A percentile compares a stretch with the other conserved stretches of the same genome.
Conservation (phyloP, 1,140 invertebrate genomes). For the Diabrotica virgifera region DNA sequence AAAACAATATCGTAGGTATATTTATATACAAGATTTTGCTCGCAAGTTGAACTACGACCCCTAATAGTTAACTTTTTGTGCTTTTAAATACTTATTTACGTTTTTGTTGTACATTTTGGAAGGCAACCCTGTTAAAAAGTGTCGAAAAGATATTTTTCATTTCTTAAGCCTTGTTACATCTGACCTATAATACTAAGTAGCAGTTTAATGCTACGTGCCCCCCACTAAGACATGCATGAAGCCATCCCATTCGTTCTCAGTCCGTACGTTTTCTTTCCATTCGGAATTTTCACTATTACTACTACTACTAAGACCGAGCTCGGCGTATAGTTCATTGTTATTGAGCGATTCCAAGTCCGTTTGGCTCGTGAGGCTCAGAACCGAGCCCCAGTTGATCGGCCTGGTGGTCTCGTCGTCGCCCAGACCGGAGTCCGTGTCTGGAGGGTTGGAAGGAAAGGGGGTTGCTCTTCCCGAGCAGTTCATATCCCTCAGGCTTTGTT, state of each 20-base stretch:
- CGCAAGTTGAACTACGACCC: no score
- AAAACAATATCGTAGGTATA: no score
- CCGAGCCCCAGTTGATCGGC: slow-evolving; percentile 87
- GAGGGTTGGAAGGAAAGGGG: slow-evolving; percentile 55
- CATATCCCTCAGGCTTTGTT: slow-evolving; percentile 52
- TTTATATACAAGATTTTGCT: no score
- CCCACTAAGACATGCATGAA: slow-evolving; percentile 48
- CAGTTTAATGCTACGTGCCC: slow-evolving; percentile 45
- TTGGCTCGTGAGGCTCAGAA: slow-evolving; percentile 79
- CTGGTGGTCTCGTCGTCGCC: slow-evolving; percentile 72
- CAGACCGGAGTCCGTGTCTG: slow-evolving; percentile 71
- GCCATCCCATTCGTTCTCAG: slow-evolving; percentile 47
- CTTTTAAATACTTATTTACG: no score
- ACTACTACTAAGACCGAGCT: slow-evolving; percentile 43
- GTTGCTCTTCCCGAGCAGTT: slow-evolving; percentile 57
- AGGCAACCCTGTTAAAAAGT: no score
- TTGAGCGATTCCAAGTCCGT: slow-evolving; percentile 80
- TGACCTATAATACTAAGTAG: slow-evolving; percentile 7
- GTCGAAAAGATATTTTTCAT: no score
- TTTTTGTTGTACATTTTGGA: no score
- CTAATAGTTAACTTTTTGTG: no score
- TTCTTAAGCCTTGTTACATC: neutral
- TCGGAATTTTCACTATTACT: slow-evolving; percentile 24
- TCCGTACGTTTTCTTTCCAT: slow-evolving; percentile 43
- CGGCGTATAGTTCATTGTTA: slow-evolving; percentile 68